A percentile compares a stretch with the other conserved stretches of the same genome.
Evolutionary conservation across 2,113 vertebrate species (phyloP).

Genomic region (Austrofundulus limnaeus): DNA sequence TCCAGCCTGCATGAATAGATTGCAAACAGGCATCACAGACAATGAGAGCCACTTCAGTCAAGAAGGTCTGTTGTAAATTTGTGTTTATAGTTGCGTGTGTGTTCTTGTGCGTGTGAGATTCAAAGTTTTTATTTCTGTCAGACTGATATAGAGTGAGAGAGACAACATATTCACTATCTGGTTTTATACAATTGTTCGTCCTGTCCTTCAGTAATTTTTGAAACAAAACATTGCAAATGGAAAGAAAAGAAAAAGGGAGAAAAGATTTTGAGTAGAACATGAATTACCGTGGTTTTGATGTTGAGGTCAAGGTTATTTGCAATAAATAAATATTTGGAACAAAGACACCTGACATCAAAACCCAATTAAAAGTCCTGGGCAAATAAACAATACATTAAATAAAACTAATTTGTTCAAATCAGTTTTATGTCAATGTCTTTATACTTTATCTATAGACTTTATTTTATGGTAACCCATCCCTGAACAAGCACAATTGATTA

Average conservation of each 20-base stretch:
- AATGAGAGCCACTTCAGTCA: conserved; percentile 45
- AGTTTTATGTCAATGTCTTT: conserved; percentile 32
- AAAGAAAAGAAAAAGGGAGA: background rate
- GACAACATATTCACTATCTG: conserved; percentile 40
- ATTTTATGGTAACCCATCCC: background rate
- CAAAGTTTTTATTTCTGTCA: conserved; percentile 36
- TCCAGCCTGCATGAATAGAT: conserved; percentile 16
- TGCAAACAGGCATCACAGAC: conserved; percentile 42
- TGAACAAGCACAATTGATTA: background rate
- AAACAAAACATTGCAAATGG: conserved; percentile 19
- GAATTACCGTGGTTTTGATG: conserved; percentile 40
- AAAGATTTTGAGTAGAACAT: conserved; percentile 8
- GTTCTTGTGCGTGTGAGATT: conserved; percentile 5
- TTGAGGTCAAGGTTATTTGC: conserved; percentile 54
- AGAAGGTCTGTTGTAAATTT: conserved; percentile 12
- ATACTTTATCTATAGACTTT: conserved; percentile 16
- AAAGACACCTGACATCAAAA: conserved; percentile 41
- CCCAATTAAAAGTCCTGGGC: conserved; percentile 32
- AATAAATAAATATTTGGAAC: conserved; percentile 33
- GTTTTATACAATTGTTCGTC: conserved; percentile 31
- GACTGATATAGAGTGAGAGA: conserved; percentile 40
- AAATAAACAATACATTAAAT: conserved; percentile 44
- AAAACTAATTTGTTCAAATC: conserved; percentile 49
- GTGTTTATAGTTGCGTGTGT: conserved; percentile 17
- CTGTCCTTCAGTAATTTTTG: conserved; percentile 36